phyloP scores from a whole-genome alignment of 2,797 vertebrate genomes.

The Acrossocheilus fasciatus region DNA sequence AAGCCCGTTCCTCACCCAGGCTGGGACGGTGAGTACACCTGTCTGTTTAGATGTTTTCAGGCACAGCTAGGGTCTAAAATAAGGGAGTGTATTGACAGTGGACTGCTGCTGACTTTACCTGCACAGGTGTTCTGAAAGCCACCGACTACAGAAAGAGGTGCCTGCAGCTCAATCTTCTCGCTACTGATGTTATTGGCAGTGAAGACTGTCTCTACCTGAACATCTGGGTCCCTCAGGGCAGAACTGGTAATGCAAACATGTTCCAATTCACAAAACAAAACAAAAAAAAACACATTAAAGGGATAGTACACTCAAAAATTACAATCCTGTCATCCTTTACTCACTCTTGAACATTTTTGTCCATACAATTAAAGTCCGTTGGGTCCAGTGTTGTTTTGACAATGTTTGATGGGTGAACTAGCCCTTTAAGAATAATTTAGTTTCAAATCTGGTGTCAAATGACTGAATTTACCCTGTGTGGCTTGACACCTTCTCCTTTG shows the following conservation, averaged over 20 bases:
- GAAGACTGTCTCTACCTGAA: constrained; percentile 97
- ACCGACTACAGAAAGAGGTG: constrained; percentile 78
- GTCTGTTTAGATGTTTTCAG: neutral
- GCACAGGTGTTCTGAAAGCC: constrained; percentile 83
- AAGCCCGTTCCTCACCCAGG: constrained; percentile 87
- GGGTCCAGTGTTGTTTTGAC: neutral
- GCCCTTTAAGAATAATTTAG: neutral
- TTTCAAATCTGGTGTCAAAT: neutral
- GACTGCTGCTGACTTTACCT: constrained; percentile 10
- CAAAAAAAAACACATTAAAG: neutral
- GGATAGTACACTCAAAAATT: too few relatives aligned
- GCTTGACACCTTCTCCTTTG: neutral
- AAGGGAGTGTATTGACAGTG: neutral
- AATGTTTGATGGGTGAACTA: neutral
- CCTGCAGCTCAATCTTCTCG: constrained; percentile 80
- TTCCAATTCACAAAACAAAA: neutral
- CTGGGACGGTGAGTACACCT: constrained; percentile 85
- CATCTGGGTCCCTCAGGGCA: constrained; percentile 90
- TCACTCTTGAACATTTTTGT: neutral
- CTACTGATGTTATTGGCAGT: constrained; percentile 74
- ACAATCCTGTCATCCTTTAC: neutral
- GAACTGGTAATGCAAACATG: constrained; percentile 62
- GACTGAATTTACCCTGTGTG: neutral
- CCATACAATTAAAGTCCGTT: neutral
- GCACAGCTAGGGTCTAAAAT: neutral